phyloP scores from a whole-genome alignment of 2,113 vertebrate genomes.

The Oryzias melastigma region DNA sequence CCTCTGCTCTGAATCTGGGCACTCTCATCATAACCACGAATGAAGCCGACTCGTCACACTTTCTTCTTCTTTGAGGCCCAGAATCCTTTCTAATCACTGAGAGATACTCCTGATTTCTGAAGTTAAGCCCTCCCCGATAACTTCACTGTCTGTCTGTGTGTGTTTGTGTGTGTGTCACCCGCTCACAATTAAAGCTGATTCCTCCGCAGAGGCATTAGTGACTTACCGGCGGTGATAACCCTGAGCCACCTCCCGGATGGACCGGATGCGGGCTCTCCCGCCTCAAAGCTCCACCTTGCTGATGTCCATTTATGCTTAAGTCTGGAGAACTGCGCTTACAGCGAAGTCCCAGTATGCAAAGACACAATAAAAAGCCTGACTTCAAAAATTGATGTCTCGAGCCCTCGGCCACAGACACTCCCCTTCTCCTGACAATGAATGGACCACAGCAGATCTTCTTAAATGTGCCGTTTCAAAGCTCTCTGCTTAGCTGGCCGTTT shows the following conservation, averaged over 20 bases:
- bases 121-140: slow-evolving; percentile 22
- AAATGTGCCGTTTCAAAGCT: slow-evolving; percentile 73
- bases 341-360: slow-evolving; percentile 73
- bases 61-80: slow-evolving; percentile 3
- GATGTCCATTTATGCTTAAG: slow-evolving; percentile 76
- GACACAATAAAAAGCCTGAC: slow-evolving; percentile 80
- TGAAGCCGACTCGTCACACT: not conserved
- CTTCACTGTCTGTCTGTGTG: not conserved
- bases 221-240: slow-evolving; percentile 59
- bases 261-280: slow-evolving; percentile 31
- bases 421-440: slow-evolving; percentile 67
- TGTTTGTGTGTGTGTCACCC: not conserved
- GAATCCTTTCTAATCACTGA: not conserved
- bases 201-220: slow-evolving; percentile 55
- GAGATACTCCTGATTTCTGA: slow-evolving; percentile 15
- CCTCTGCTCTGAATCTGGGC: too few species aligned
- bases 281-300: slow-evolving; percentile 62
- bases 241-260: slow-evolving; percentile 48
- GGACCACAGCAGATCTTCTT: slow-evolving; percentile 77
- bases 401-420: slow-evolving; percentile 63
- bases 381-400: slow-evolving; percentile 72
- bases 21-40: too few species aligned
- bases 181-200: slow-evolving; percentile 62
- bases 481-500: slow-evolving; percentile 75
- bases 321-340: slow-evolving; percentile 73